These are phyloP conservation scores for Deroplatys truncata DNA, from an alignment of 2,888 invertebrate species.

Conservation along the genomic window DNA sequence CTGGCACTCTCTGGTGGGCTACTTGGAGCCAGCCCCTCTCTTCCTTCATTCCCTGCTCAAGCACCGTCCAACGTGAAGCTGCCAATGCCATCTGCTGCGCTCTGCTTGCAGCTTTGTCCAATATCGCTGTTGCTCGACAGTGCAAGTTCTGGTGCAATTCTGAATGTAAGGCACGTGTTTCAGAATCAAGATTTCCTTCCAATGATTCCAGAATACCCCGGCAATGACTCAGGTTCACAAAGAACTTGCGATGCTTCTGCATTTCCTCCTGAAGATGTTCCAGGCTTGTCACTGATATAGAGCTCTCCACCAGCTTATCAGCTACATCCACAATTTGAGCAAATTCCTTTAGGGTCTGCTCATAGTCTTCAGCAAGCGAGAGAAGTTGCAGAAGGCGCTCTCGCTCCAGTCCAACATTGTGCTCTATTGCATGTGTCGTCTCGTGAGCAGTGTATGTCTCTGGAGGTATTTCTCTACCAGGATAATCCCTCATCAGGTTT, in stretches of 20 bases:
- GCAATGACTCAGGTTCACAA: slow-evolving; percentile 82
- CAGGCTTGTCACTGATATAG: slow-evolving; percentile 68
- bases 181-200: slow-evolving; percentile 76
- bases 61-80: slow-evolving; percentile 76
- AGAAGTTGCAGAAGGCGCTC: slow-evolving; percentile 72
- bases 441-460: slow-evolving; percentile 65
- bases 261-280: slow-evolving; percentile 84
- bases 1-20: slow-evolving; percentile 78
- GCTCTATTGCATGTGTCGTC: slow-evolving; percentile 60
- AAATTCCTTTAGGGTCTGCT: slow-evolving; percentile 82
- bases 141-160: slow-evolving; percentile 72
- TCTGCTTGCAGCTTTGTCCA: slow-evolving; percentile 76
- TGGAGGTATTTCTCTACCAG: slow-evolving; percentile 63
- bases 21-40: slow-evolving; percentile 80
- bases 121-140: slow-evolving; percentile 66
- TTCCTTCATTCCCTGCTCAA: slow-evolving; percentile 78
- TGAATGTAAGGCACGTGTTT: slow-evolving; percentile 69
- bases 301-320: slow-evolving; percentile 72
- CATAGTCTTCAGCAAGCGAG: slow-evolving; percentile 79
- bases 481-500: slow-evolving; percentile 62
- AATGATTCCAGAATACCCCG: slow-evolving; percentile 80
- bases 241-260: slow-evolving; percentile 84
- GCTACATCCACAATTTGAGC: slow-evolving; percentile 81
- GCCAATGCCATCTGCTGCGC: slow-evolving; percentile 81
- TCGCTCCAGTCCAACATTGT: slow-evolving; percentile 64